Conservation (phyloP, 2,888 invertebrate species). For the Frankliniella fusca region DNA sequence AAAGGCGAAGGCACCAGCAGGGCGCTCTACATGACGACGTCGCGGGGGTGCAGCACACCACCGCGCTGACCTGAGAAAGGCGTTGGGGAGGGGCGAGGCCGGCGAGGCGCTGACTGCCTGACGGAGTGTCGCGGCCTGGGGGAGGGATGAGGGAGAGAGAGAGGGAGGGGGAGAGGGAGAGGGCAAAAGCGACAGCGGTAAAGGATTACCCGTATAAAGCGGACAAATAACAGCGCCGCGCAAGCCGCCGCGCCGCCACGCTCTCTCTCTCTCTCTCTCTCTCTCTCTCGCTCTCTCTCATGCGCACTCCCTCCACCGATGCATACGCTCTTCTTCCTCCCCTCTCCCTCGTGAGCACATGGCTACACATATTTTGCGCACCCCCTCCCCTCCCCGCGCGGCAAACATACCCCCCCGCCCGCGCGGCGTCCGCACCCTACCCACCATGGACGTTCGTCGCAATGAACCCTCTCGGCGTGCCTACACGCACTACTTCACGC, state of each 20-base stretch:
- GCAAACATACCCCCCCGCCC: background rate
- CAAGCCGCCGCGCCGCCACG: background rate
- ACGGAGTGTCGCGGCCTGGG: too few relatives aligned
- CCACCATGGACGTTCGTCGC: background rate
- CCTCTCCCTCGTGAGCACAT: background rate
- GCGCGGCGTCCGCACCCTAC: background rate
- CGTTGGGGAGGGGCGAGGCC: too few relatives aligned
- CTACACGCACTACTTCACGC: background rate
- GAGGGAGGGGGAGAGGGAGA: background rate
- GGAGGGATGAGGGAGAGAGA: background rate
- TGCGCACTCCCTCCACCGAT: background rate
- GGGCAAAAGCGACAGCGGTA: background rate
- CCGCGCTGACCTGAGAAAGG: too few relatives aligned
- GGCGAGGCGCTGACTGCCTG: too few relatives aligned
- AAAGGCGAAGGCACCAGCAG: too few relatives aligned
- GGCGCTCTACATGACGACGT: too few relatives aligned
- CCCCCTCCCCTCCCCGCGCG: background rate
- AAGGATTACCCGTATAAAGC: constrained; percentile 24
- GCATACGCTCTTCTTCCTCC: background rate
- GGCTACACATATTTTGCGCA: constrained; percentile 9
- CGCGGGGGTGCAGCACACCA: too few relatives aligned
- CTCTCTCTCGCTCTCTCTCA: background rate
- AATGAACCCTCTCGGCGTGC: background rate
- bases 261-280: background rate
- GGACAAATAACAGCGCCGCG: constrained; percentile 9